A percentile compares a stretch with the other conserved stretches of the same genome.
These are phyloP conservation scores for Cyprinodon variegatus DNA, from an alignment of 2,113 vertebrate genomes.

Conservation along the genomic window DNA sequence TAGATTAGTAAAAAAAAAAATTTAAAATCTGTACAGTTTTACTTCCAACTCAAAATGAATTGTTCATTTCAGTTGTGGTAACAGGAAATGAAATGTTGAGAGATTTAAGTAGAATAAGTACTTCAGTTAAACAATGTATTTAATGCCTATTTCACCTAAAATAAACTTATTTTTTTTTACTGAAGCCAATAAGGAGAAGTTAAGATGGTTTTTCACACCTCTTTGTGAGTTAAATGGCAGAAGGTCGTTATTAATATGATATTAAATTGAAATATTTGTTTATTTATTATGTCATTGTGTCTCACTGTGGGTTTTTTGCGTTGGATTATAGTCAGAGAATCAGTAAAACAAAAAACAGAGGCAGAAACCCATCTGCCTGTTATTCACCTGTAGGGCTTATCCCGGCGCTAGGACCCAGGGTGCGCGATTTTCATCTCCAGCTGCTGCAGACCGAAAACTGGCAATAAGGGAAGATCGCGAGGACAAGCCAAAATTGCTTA, in stretches of 20 bases:
- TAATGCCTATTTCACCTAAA: not conserved
- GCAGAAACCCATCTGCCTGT: slow-evolving; percentile 52
- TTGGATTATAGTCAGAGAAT: not conserved
- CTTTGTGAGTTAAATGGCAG: not conserved
- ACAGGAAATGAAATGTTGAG: not conserved
- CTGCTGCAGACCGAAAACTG: slow-evolving; percentile 85
- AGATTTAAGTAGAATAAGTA: too few relatives aligned
- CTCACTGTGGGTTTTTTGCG: not conserved
- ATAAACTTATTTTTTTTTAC: not conserved
- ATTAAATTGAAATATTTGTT: not conserved
- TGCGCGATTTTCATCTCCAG: slow-evolving; percentile 86
- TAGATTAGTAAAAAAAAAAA: not conserved
- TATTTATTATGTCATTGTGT: not conserved
- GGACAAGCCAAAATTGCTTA: slow-evolving; percentile 81
- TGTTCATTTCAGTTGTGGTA: not conserved
- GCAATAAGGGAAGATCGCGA: slow-evolving; percentile 85
- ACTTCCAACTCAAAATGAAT: not conserved
- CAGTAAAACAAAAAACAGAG: slow-evolving; percentile 31
- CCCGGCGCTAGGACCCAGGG: slow-evolving; percentile 86
- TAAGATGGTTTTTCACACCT: not conserved
- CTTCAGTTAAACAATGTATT: not conserved
- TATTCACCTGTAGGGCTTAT: slow-evolving; percentile 81
- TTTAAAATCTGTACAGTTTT: not conserved
- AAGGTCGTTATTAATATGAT: not conserved
- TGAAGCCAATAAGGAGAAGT: not conserved